Conservation (phyloP, 2,797 vertebrate species). For the Coregonus suidteri region DNA sequence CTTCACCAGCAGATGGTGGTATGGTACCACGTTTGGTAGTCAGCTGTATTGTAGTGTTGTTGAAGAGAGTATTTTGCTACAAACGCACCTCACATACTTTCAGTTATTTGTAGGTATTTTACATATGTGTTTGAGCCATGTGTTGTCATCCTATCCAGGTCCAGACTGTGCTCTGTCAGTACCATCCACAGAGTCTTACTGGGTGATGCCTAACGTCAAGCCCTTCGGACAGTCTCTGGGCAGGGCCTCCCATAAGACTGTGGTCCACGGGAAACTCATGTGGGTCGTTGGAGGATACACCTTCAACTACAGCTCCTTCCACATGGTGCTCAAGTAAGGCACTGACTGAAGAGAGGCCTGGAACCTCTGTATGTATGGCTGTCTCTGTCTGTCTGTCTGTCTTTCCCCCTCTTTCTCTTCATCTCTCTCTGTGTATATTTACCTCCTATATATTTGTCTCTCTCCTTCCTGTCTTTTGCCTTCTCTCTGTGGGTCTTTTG, state of each 20-base stretch:
- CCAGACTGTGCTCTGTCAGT: slow-evolving; percentile 96
- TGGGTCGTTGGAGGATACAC: slow-evolving; percentile 98
- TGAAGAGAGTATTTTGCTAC: background rate
- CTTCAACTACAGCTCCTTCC: slow-evolving; percentile 98
- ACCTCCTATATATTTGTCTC: background rate
- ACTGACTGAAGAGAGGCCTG: background rate
- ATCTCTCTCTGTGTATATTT: background rate
- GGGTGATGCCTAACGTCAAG: slow-evolving; percentile 95
- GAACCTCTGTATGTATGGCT: background rate
- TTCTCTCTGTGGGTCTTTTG: background rate
- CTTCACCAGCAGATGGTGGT: background rate
- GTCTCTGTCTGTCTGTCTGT: no score
- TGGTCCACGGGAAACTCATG: slow-evolving; percentile 95
- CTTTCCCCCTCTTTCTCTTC: background rate
- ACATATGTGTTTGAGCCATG: background rate
- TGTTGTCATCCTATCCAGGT: slow-evolving; percentile 65
- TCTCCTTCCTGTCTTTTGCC: background rate
- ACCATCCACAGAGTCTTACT: slow-evolving; percentile 95
- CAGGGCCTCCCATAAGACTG: slow-evolving; percentile 91
- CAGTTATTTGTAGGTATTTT: background rate
- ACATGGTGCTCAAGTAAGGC: slow-evolving; percentile 97
- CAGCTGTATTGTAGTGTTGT: background rate
- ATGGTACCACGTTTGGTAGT: background rate
- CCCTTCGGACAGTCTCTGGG: slow-evolving; percentile 94
- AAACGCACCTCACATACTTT: background rate